These are phyloP conservation scores for Emys orbicularis DNA, from an alignment of 2,797 vertebrate genomes.

Conservation along the genomic window DNA sequence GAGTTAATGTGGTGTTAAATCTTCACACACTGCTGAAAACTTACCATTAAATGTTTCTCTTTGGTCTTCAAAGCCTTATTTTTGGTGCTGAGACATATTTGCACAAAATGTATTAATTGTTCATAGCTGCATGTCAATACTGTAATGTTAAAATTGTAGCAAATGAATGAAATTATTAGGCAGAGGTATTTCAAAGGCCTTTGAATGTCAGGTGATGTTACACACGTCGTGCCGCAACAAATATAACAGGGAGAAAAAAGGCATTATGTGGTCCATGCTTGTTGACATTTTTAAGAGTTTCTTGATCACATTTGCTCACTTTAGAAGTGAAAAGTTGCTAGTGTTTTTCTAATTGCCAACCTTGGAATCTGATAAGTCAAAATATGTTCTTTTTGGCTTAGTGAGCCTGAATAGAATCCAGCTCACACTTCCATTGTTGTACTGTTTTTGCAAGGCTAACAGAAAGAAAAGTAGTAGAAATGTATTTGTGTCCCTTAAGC, in stretches of 20 bases:
- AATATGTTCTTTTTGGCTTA: not conserved
- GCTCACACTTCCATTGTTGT: not conserved
- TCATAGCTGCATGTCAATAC: not conserved
- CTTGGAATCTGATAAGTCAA: not conserved
- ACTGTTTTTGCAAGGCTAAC: not conserved
- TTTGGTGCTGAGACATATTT: not conserved
- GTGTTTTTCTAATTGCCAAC: not conserved
- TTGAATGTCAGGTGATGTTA: not conserved
- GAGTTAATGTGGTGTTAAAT: constrained; percentile 47
- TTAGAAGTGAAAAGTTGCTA: not conserved
- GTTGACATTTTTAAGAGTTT: not conserved
- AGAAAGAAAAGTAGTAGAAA: not conserved
- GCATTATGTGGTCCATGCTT: not conserved
- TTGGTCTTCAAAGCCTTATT: constrained; percentile 56
- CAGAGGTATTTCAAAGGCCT: not conserved
- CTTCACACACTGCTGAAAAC: constrained; percentile 57
- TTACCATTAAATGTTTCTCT: constrained; percentile 42
- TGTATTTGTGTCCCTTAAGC: not conserved
- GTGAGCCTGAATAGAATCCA: not conserved
- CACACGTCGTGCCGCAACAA: not conserved
- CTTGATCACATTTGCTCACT: not conserved
- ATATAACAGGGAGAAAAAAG: constrained; percentile 12
- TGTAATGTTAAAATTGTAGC: constrained; percentile 13
- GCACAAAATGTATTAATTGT: constrained; percentile 48
- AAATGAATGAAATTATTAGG: not conserved